Evolutionary conservation across 2,797 vertebrate species (phyloP), one percentile per base, ranked within the genome.

Genomic region (Rhynchonycteris naso): DNA sequence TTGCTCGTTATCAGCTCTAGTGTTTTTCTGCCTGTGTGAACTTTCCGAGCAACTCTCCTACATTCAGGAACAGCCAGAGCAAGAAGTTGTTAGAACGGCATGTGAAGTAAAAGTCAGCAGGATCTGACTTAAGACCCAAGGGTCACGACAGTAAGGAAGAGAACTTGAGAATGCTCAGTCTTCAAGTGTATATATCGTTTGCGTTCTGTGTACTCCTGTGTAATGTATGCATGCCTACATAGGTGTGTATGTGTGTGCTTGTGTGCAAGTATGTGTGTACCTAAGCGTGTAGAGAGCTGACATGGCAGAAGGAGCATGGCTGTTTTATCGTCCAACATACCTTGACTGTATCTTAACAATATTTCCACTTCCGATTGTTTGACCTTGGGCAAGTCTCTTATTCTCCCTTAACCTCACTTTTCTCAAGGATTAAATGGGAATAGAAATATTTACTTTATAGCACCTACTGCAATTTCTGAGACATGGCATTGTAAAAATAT

Each of bases 391-490:
- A 92, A 68, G 15, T 75, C 93, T 95, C 9, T 28, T 63, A 24
- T 92, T 93, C 50, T 76, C 30, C 4, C 54, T 90, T 58, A 59
- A 12, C 0, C 14, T 72, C 28, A 52, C 30, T 78, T 84, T 56
- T 33, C 4, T 87, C 54, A 50, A 1, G 71, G n/a, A 19, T 58
- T 88, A 80, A 84, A 61, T 87, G 35, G 56, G 15, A 75, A 71
- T 87, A 38, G 15, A 26, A 68, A 38, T 43, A 38, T 88, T 82
- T 74, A 65, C 16, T 91, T 93, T 30, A 71, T 50, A 83, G 12
- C 11, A 75, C 30, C 21, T 43, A 28, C 6, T 16, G 52, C 43
- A 92, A 47, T 63, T 95, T 54, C 2, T 54, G 47, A 68, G 21
- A 58, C 1, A 58, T 14, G 12, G 26, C 71, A 1, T 9, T 90